Evolutionary conservation across 2,888 invertebrate genomes (phyloP).

Genomic region (Dolichopus griseipennis): DNA sequence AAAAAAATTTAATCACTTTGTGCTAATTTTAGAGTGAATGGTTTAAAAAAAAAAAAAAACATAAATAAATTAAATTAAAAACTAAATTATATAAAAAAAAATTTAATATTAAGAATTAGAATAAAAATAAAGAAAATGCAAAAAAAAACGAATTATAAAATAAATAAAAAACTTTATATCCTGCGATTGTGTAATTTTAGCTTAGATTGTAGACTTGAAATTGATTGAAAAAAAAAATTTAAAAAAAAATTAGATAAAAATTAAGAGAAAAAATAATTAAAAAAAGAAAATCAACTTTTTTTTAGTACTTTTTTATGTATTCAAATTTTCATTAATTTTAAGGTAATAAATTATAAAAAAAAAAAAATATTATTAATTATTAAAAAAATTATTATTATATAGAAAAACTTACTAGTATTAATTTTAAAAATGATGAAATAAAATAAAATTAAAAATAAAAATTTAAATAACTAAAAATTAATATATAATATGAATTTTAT

Average conservation of each 20-base stretch:
- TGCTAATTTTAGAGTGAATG: constrained; percentile 1
- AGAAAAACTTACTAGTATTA: constrained; percentile 5
- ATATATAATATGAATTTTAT: too few species aligned
- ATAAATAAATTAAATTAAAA: not conserved
- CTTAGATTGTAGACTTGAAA: constrained; percentile 4
- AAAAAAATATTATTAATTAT: too few species aligned
- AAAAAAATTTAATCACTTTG: constrained; percentile 5
- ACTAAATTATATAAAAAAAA: too few species aligned
- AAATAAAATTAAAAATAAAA: not conserved
- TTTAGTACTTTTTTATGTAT: constrained; percentile 6
- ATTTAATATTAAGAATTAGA: not conserved
- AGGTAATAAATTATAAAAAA: not conserved
- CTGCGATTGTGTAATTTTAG: constrained; percentile 5
- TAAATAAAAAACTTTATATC: not conserved
- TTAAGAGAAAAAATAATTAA: too few species aligned
- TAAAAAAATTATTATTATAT: not conserved
- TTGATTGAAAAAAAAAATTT: not conserved
- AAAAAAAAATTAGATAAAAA: too few species aligned
- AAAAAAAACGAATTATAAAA: not conserved
- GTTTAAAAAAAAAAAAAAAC: not conserved
- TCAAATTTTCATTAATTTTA: not conserved
- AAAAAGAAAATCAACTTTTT: not conserved
- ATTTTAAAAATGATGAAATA: not conserved
- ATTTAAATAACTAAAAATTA: not conserved
- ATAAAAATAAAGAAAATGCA: not conserved